Evolutionary conservation across 2,888 invertebrate genomes (phyloP).

Genomic region (Pyrgus malvae): DNA sequence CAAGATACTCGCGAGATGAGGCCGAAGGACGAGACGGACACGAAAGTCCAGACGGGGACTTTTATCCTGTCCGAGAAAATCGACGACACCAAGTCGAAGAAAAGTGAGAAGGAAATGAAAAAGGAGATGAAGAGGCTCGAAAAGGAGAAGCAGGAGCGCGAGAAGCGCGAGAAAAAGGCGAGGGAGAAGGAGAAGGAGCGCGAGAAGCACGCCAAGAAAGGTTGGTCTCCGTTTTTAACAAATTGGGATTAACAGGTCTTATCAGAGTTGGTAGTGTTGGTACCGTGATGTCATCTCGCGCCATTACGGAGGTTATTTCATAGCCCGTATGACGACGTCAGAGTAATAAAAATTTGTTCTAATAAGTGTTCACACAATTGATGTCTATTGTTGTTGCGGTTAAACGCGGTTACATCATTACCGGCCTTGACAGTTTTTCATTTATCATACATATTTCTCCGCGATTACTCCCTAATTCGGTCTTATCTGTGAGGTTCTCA

Average conservation of each 20-base stretch:
- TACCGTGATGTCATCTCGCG: conserved; percentile 63
- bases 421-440: conserved; percentile 61
- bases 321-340: conserved; percentile 42
- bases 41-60: conserved; percentile 73
- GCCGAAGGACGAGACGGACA: conserved; percentile 73
- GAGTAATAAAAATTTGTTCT: conserved; percentile 48
- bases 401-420: conserved; percentile 69
- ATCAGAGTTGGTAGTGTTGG: conserved; percentile 37
- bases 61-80: conserved; percentile 82
- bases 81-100: conserved; percentile 74
- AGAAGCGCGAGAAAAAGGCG: conserved; percentile 77
- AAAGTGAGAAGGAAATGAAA: conserved; percentile 74
- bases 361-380: conserved; percentile 48
- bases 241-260: conserved; percentile 30
- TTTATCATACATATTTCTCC: conserved; percentile 55
- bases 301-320: conserved; percentile 47
- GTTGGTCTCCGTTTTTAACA: conserved; percentile 42
- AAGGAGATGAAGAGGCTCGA: conserved; percentile 77
- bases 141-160: conserved; percentile 75
- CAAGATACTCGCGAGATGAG: conserved; percentile 54
- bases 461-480: conserved; percentile 44
- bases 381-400: conserved; percentile 55
- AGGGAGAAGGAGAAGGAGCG: conserved; percentile 77
- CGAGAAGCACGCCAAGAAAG: conserved; percentile 71
- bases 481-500: conserved; percentile 29